Conservation (phyloP, 1,140 invertebrate genomes). For the Drosophila mojavensis region DNA sequence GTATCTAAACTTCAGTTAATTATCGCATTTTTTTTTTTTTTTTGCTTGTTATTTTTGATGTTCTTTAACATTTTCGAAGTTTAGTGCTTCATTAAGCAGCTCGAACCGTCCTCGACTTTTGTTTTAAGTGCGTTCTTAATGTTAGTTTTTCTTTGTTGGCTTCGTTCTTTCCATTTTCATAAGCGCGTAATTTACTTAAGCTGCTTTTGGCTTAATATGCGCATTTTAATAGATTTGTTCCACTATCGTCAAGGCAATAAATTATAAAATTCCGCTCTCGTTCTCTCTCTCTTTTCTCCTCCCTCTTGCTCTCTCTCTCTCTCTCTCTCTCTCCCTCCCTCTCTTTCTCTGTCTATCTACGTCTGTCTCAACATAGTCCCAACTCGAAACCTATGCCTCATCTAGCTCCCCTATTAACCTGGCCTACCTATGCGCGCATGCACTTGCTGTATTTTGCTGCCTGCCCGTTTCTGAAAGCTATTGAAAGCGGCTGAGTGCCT, state of each 20-base stretch:
- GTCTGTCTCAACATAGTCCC: background rate
- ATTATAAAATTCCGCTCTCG: constrained; percentile 69
- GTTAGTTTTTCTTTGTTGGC: constrained; percentile 28
- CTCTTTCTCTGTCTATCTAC: no score
- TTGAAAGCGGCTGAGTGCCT: constrained; percentile 78
- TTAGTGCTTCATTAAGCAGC: constrained; percentile 75
- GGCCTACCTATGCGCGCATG: background rate
- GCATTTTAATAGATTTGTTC: constrained; percentile 83
- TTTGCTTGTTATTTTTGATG: constrained; percentile 20
- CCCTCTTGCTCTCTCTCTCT: no score
- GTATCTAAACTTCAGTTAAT: constrained; percentile 9
- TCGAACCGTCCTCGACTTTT: constrained; percentile 62
- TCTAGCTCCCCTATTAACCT: background rate
- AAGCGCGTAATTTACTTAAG: constrained; percentile 82
- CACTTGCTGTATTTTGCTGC: constrained; percentile 28
- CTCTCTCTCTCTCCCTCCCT: no score
- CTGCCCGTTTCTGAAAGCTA: constrained; percentile 60
- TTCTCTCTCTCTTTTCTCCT: no score
- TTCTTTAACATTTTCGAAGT: constrained; percentile 47
- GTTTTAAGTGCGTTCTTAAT: constrained; percentile 51
- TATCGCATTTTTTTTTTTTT: background rate
- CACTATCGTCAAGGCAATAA: constrained; percentile 83
- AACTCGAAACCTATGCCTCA: background rate
- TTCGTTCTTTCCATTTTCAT: constrained; percentile 54
- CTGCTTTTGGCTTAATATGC: constrained; percentile 81